Conservation (phyloP, 2,888 invertebrate species). For the Rhagonycha fulva region DNA sequence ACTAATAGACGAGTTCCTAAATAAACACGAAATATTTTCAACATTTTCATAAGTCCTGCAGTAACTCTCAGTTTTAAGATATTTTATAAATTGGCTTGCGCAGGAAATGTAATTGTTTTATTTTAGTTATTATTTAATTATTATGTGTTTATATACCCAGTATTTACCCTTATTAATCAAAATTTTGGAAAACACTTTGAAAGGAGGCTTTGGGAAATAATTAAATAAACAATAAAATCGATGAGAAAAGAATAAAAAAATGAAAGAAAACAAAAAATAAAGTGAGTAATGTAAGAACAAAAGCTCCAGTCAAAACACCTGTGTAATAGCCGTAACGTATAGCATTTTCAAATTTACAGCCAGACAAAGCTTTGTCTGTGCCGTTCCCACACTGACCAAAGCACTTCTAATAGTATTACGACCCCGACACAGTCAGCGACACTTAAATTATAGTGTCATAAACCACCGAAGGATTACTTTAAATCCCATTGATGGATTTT, state of each 20-base stretch:
- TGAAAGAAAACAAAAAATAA: neutral
- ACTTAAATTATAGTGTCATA: constrained; percentile 21
- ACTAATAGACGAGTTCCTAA: constrained; percentile 21
- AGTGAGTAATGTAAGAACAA: constrained; percentile 23
- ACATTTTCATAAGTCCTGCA: neutral
- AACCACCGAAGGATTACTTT: constrained; percentile 1
- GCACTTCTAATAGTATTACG: constrained; percentile 11
- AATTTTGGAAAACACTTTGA: neutral
- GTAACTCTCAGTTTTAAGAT: neutral
- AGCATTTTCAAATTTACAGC: constrained; percentile 25
- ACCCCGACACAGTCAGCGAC: constrained; percentile 12
- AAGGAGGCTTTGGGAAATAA: neutral
- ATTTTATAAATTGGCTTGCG: neutral
- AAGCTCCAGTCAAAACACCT: constrained; percentile 35
- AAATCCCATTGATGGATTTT: neutral
- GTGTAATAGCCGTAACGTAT: constrained; percentile 26
- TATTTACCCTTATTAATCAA: neutral
- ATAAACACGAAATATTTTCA: constrained; percentile 15
- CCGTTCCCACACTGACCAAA: constrained; percentile 21
- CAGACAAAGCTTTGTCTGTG: constrained; percentile 18
- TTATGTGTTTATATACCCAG: no score
- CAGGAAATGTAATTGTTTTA: no score
- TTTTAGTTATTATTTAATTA: no score
- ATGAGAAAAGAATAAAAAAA: neutral
- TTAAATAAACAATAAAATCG: neutral